Evolutionary conservation across 2,888 invertebrate species (phyloP), one percentile per base, ranked within the genome.

Genomic region (Chloroclysta siterata): DNA sequence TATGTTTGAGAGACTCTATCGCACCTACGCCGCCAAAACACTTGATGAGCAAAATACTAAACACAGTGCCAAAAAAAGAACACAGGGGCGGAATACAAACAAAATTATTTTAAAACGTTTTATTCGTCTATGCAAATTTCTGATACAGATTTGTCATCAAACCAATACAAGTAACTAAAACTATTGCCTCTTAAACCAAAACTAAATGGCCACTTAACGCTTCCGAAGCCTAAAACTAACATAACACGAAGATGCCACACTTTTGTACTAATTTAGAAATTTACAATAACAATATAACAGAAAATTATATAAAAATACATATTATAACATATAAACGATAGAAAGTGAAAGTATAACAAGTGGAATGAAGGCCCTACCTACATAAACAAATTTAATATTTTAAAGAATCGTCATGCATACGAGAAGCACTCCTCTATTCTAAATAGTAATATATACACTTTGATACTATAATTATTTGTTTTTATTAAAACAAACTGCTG

Each of bases 201-300:
- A 81, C 81, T 79, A 85, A 87, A 91, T 92, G 91, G 92, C 92
- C 90, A 88, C 90, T 77, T 79, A 79, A 81, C 85, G 86, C 86
- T 85, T 84, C 80, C 74, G 73, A 85, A 88, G 85, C 65, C 84
- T 80, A 81, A 81, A 82, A 79, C 66, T 68, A 76, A 76, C 81
- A 79, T 78, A 73, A 76, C 69, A 76, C 75, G 78, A 85, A 83
- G 84, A 85, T 77, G 81, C 83, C 84, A 80, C 84, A 80, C 80
- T 92, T 39, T 93, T 93, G 92, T 93, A 92, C 92, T 90, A 83
- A 79, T 76, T 81, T 93, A 92, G 92, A 89, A 83, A 79, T 76
- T 81, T 83, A 84, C 76, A 78, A 83, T 80, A 84, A 84, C 72
- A 74, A 78, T 80, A 76, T 72, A 75, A 80, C 76, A 78, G 71